These are phyloP conservation scores for Sinohyriopsis cumingii DNA, from an alignment of 2,888 invertebrate species.

Conservation along the genomic window DNA sequence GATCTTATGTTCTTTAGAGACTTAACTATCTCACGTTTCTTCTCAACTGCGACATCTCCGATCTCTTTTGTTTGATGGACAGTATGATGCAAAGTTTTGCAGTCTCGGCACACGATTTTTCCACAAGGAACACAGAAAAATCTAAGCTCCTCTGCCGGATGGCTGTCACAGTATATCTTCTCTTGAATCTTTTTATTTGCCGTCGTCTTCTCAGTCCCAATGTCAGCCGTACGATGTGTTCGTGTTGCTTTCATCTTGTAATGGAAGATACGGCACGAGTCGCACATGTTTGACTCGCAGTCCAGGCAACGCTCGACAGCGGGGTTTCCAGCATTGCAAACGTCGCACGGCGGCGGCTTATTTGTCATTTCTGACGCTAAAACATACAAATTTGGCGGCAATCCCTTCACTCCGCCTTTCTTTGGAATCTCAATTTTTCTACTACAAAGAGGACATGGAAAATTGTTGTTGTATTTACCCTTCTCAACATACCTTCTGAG, in stretches of 20 bases:
- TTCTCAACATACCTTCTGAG: conserved; percentile 31
- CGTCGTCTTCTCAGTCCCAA: conserved; percentile 29
- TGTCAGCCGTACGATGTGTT: conserved; percentile 27
- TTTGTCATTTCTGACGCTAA: conserved; percentile 29
- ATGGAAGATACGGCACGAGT: conserved; percentile 30
- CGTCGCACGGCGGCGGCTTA: conserved; percentile 34
- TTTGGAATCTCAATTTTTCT: conserved; percentile 37
- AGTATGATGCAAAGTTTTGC: conserved; percentile 35
- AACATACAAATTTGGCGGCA: conserved; percentile 34
- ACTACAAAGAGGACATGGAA: conserved; percentile 35
- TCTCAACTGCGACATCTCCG: conserved; percentile 27
- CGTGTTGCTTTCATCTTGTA: conserved; percentile 41
- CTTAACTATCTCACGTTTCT: conserved; percentile 32
- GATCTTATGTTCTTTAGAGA: conserved; percentile 24
- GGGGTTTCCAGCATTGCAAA: conserved; percentile 29
- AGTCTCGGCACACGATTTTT: conserved; percentile 38
- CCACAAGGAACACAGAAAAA: conserved; percentile 40
- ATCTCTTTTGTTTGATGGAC: conserved; percentile 36
- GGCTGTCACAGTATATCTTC: conserved; percentile 32
- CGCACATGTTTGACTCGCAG: conserved; percentile 38
- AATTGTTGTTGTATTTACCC: conserved; percentile 30
- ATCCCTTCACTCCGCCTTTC: conserved; percentile 33
- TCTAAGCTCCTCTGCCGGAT: conserved; percentile 31
- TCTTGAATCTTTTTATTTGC: conserved; percentile 36
- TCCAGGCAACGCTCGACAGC: conserved; percentile 35